Evolutionary conservation across 2,888 invertebrate genomes (phyloP).

Genomic region (Tenodera sinensis): DNA sequence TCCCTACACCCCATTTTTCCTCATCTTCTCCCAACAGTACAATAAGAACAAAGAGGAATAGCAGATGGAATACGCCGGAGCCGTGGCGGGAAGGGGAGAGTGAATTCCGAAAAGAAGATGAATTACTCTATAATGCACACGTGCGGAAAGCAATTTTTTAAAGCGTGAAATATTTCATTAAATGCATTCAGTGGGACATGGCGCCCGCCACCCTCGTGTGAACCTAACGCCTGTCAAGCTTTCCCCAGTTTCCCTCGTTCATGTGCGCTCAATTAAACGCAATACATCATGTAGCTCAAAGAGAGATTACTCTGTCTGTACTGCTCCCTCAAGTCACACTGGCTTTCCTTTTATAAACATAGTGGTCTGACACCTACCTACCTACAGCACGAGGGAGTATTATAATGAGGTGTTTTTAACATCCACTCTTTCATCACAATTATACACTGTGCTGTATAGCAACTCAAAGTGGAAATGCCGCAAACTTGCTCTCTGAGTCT

Average conservation of each 20-base stretch:
- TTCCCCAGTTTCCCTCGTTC: background rate
- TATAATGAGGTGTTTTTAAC: background rate
- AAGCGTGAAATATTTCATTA: constrained; percentile 8
- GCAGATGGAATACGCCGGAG: background rate
- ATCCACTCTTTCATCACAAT: background rate
- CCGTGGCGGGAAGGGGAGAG: background rate
- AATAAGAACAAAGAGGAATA: background rate
- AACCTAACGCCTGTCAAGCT: background rate
- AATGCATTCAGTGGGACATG: background rate
- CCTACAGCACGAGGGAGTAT: background rate
- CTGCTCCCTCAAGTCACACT: background rate
- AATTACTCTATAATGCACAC: constrained; percentile 1
- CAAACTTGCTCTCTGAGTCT: background rate
- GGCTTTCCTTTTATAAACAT: background rate
- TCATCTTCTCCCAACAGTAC: background rate
- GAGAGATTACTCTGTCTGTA: background rate
- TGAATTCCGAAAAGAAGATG: background rate
- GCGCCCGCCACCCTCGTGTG: background rate
- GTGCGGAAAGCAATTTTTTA: constrained; percentile 2
- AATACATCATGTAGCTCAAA: background rate
- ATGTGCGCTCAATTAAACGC: background rate
- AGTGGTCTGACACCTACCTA: background rate
- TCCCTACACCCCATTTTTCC: background rate
- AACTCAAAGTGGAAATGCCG: background rate
- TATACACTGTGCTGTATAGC: background rate